Base-by-base conservation (phyloP, 2,888 invertebrate genomes). In the Andrena haemorrhoa region DNA sequence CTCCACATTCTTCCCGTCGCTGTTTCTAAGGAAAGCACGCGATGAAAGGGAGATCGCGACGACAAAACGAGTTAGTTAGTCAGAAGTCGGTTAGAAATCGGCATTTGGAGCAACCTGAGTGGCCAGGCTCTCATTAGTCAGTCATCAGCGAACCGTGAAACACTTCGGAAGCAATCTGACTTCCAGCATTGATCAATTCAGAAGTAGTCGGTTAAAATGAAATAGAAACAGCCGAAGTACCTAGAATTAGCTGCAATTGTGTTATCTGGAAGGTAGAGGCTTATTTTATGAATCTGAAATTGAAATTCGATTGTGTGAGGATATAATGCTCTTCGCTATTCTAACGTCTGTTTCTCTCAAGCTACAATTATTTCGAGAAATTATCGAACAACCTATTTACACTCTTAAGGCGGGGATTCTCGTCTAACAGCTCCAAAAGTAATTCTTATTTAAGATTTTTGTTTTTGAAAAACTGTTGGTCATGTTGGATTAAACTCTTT, bases 1-100 rank as follows among this genome's bases (percentile, higher is more conserved):
- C 16, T 41, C 41, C 5, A 16, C 41, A 5, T 41, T 41, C 16
- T 41, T 41, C 1, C 41, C 41, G 16, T 16, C 16, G 41, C 16
- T 41, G 41, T 41, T 41, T 41, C 12, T 16, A 16, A 41, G 41
- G 41, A 41, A 41, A 41, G 16, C 41, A 41, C 41, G 12, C 10
- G 56, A 56, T 56, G 53, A 56, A 56, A 56, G 23, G 56, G 23
- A 56, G 8, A 23, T 10, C 56, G 20, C 23, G 23, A 12, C 23
- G 56, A 23, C 53, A 26, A 26, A 56, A 23, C 23, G 56, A 56
- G 23, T 23, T 56, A 56, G 12, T 56, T 56, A 23, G 10, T 56
- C 23, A 26, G 56, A 56, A 10, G 23, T 23, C 56, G 56, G 23
- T 56, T 56, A 56, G 56, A 56, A 56, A 56, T 56, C 56, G 23